phyloP scores from a whole-genome alignment of 2,888 invertebrate genomes.

The Microctonus brassicae region DNA sequence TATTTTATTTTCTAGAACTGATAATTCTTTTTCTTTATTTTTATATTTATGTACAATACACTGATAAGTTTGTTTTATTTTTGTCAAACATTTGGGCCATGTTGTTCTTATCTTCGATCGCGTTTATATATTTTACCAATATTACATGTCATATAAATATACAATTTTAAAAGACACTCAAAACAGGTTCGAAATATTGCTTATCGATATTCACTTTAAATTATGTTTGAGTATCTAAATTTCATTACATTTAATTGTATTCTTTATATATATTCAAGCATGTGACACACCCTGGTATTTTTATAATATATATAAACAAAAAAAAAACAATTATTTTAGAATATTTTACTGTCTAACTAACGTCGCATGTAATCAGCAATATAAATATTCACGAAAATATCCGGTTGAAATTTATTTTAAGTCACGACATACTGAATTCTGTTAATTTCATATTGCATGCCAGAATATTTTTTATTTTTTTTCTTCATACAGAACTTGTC shows the following conservation, averaged over 20 bases:
- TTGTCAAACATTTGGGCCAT: neutral
- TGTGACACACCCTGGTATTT: neutral
- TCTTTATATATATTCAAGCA: neutral
- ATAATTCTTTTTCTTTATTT: neutral
- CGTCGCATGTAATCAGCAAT: neutral
- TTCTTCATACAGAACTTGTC: neutral
- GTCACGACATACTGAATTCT: conserved; percentile 5
- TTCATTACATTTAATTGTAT: neutral
- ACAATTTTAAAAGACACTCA: neutral
- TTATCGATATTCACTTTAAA: neutral
- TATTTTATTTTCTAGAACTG: neutral
- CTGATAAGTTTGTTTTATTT: neutral
- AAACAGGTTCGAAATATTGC: neutral
- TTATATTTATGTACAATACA: neutral
- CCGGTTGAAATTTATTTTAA: neutral
- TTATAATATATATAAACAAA: too few species aligned
- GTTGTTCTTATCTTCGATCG: neutral
- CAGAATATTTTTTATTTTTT: conserved; percentile 12
- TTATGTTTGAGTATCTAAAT: neutral
- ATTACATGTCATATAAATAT: too few species aligned
- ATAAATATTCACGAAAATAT: conserved; percentile 10
- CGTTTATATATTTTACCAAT: too few species aligned
- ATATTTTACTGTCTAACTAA: neutral
- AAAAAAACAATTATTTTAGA: neutral
- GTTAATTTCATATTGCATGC: conserved; percentile 17